Evolutionary conservation across 2,797 vertebrate genomes (phyloP), one percentile per base, ranked within the genome.

Genomic region (Lacerta bilineata): DNA sequence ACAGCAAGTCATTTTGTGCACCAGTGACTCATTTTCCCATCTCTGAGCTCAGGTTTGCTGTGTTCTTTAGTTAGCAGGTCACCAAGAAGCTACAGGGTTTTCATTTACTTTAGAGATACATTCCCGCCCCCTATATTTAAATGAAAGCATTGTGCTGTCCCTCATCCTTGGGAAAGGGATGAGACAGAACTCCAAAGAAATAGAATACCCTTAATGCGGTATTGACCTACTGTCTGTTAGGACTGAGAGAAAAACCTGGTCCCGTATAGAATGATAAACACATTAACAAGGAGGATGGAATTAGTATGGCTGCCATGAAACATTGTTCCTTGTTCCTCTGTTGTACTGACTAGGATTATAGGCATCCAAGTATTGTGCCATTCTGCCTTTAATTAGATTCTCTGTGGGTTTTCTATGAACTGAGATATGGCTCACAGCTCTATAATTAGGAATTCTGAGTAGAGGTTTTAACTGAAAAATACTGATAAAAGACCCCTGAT

Each of bases 311-410:
- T 74, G 81, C 33, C 61, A 83, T 91, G 59, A 39, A 88, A 43
- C 7, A 87, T 43, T 7, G 68, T 69, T 87, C 9, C 77, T 88
- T 84, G 80, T 88, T 59, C 10, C n/a, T 75, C 41, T 91, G 71
- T 91, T 55, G 68, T 93, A 55, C 9, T 29, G 71, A 76, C 4
- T 84, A 83, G 90, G 71, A 36, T 59, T 93, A 84, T 88, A 94
- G 94, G 90, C 93, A 76, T 80, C 84, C 25, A 41, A 90, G 91
- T 71, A 50, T 43, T 88, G 33, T 85, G 79, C 82, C 41, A 0
- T 74, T 91, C 71, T 77, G 86, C 80, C 64, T 93, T 91, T 93
- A 94, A 95, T 95, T 90, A 93, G 91, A 95, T 92, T 87, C 0
- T 0, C 81, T 92, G 78, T 59, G 75, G 76, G 77, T 88, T 94